These are phyloP conservation scores for Aldabrachelys gigantea DNA, from an alignment of 2,113 vertebrate genomes.

Conservation along the genomic window DNA sequence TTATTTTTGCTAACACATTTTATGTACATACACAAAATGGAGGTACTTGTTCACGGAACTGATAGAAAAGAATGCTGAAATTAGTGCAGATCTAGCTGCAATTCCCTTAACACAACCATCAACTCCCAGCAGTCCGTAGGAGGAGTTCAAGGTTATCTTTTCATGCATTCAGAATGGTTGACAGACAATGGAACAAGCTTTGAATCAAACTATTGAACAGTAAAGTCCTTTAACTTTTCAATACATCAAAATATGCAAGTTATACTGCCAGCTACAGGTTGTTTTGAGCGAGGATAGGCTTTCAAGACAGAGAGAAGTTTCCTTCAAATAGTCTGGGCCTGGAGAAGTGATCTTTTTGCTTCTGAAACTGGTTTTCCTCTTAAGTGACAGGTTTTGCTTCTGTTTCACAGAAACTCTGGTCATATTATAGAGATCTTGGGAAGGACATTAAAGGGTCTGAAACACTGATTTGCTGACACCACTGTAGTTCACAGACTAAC, in stretches of 20 bases:
- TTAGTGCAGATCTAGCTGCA: not conserved
- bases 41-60: not conserved
- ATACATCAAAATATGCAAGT: not conserved
- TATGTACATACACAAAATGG: not conserved
- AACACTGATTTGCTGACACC: not conserved
- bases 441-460: not conserved
- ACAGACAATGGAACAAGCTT: not conserved
- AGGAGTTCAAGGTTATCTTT: not conserved
- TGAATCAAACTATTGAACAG: not conserved
- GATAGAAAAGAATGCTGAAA: not conserved
- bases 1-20: not conserved
- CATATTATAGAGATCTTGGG: not conserved
- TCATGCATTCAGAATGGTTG: not conserved
- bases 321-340: not conserved
- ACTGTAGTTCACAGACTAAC: not conserved
- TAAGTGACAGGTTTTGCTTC: not conserved
- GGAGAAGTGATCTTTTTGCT: not conserved
- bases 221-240: not conserved
- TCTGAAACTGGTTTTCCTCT: not conserved
- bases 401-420: not conserved
- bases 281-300: not conserved
- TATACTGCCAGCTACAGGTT: not conserved
- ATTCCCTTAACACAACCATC: not conserved
- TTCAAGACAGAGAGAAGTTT: not conserved
- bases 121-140: not conserved